These are phyloP conservation scores for Sylvilagus floridanus DNA, from an alignment of 2,797 vertebrate genomes.

Conservation along the genomic window DNA sequence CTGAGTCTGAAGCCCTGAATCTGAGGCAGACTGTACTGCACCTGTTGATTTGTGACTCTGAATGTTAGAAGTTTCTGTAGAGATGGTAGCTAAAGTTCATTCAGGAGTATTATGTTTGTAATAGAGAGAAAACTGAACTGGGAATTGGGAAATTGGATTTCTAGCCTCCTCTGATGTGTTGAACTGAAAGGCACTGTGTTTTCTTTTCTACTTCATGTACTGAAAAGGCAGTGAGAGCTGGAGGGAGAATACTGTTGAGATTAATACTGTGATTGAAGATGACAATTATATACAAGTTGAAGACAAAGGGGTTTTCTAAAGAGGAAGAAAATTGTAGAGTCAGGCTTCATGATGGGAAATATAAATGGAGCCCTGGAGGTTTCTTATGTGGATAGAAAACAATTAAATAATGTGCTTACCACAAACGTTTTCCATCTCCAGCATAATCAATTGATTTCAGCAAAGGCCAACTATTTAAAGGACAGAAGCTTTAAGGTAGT, in stretches of 20 bases:
- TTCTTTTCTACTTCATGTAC: slow-evolving; percentile 62
- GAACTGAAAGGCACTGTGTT: slow-evolving; percentile 60
- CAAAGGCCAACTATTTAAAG: slow-evolving; percentile 45
- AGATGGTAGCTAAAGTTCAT: slow-evolving; percentile 58
- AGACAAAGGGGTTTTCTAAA: slow-evolving; percentile 67
- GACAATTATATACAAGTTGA: slow-evolving; percentile 67
- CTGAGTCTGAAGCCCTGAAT: not conserved
- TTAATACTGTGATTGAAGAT: slow-evolving; percentile 71
- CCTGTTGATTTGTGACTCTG: slow-evolving; percentile 49
- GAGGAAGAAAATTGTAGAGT: slow-evolving; percentile 50
- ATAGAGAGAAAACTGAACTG: slow-evolving; percentile 63
- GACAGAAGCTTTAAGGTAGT: not conserved
- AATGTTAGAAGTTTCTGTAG: slow-evolving; percentile 47
- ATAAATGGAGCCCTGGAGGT: slow-evolving; percentile 44
- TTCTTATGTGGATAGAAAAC: slow-evolving; percentile 37
- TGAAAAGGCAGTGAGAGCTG: slow-evolving; percentile 53
- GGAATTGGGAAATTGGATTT: slow-evolving; percentile 78
- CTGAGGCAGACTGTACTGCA: slow-evolving; percentile 11
- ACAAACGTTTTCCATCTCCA: slow-evolving; percentile 6
- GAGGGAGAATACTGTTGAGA: slow-evolving; percentile 62
- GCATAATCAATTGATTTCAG: slow-evolving; percentile 42
- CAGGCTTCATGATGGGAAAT: slow-evolving; percentile 42
- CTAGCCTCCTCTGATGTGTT: slow-evolving; percentile 64
- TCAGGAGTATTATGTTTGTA: slow-evolving; percentile 59
- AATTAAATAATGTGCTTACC: slow-evolving; percentile 46